A percentile compares a stretch with the other conserved stretches of the same genome.
Evolutionary conservation across 1,140 invertebrate genomes (phyloP).

Genomic region (Teleogryllus occipitalis): DNA sequence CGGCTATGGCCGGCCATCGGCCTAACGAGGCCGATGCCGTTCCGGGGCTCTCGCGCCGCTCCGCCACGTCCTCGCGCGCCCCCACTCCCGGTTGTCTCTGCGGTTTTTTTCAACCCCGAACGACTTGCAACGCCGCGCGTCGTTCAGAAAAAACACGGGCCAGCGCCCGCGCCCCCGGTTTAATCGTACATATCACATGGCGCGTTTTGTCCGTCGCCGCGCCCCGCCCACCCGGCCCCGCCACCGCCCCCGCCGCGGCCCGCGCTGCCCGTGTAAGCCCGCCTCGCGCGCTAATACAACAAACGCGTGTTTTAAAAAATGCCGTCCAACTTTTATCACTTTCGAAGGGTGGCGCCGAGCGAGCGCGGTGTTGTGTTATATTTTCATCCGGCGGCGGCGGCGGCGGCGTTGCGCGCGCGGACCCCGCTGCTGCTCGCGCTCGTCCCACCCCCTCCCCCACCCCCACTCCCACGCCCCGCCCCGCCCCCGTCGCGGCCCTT

Average conservation of each 20-base stretch:
- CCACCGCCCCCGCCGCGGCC: too few species aligned
- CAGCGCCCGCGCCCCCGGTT: not conserved
- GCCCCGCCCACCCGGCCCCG: too few species aligned
- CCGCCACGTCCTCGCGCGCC: not conserved
- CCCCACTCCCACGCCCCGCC: too few species aligned
- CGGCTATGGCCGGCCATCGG: not conserved
- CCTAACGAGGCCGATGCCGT: not conserved
- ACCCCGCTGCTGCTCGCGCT: not conserved
- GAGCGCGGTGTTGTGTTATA: not conserved
- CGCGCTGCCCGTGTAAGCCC: not conserved
- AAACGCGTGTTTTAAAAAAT: slow-evolving; percentile 5
- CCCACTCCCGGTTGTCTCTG: not conserved
- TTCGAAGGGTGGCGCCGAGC: not conserved
- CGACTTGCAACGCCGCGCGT: not conserved
- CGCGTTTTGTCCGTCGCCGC: not conserved
- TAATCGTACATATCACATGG: slow-evolving; percentile 4
- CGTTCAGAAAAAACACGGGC: not conserved
- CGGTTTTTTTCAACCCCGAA: not conserved
- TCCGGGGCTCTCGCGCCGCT: not conserved
- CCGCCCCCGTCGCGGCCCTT: too few species aligned
- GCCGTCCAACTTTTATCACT: not conserved
- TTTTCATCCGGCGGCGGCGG: not conserved
- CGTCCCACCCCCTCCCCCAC: too few species aligned
- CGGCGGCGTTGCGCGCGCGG: too few species aligned
- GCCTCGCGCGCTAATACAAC: not conserved